Evolutionary conservation across 2,113 vertebrate genomes (phyloP).

Genomic region (Corythornis madagascariensis): DNA sequence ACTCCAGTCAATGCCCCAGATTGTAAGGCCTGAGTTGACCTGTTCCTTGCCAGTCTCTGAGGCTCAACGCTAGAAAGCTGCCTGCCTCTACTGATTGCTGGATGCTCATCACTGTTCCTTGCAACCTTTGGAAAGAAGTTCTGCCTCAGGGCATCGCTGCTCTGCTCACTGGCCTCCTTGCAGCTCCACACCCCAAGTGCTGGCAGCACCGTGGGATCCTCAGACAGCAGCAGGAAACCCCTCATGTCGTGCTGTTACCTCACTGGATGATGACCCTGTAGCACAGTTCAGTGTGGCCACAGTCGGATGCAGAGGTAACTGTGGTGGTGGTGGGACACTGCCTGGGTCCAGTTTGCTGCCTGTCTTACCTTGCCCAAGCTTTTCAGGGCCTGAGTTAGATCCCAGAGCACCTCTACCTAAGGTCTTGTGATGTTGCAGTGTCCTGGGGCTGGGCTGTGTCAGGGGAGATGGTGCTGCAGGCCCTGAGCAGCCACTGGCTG

Average conservation of each 20-base stretch:
- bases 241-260: accelerated
- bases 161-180: not conserved
- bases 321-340: not conserved
- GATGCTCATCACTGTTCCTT: not conserved
- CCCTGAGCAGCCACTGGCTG: not conserved
- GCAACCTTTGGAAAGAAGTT: not conserved
- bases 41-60: not conserved
- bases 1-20: not conserved
- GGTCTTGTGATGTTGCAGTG: not conserved
- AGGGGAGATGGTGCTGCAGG: not conserved
- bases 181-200: not conserved
- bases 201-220: not conserved
- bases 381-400: not conserved
- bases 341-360: not conserved
- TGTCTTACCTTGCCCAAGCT: not conserved
- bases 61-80: not conserved
- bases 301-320: not conserved
- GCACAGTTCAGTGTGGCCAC: not conserved
- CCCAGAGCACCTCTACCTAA: not conserved
- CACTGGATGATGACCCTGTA: not conserved
- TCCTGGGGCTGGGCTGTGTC: not conserved
- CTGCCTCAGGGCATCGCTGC: not conserved
- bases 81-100: not conserved
- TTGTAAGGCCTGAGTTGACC: not conserved
- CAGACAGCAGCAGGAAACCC: not conserved